Evolutionary conservation across 2,888 invertebrate species (phyloP), one percentile per base, ranked within the genome.

Genomic region (Tenthredo amoena): DNA sequence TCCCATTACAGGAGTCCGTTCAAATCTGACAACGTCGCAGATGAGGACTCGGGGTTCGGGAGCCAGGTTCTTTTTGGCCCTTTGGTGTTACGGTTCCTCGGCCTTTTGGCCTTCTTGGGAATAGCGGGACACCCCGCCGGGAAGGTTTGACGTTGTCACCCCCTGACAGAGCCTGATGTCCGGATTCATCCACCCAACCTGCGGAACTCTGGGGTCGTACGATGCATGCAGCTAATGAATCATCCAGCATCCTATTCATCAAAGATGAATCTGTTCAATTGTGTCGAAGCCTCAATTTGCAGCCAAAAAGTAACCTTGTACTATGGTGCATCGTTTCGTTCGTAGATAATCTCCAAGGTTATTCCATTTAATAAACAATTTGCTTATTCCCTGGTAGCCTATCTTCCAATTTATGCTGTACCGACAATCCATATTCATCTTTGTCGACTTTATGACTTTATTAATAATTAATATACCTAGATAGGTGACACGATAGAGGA

Each of bases 81-180:
- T 58, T 81, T 43, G 74, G 43, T 26, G 43, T 74, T 74, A 43
- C 62, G 62, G 83, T 68, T 71, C 34, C 50, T 26, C 31, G 83
- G 88, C 86, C 88, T 89, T 87, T 72, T 18, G 40, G 43, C 72
- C 72, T 74, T 74, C 72, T 87, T 85, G 87, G 84, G 88, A 87
- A 88, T 88, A 88, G 86, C 71, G 83, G 87, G 89, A 89, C 89
- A 90, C 90, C 93, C 92, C 87, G 91, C 91, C 88, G 92, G 86
- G 92, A 91, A 88, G 91, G 90, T 90, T 90, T 89, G 89, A 90
- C 88, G 90, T 90, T 91, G 90, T 89, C 87, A 87, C 87, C 83
- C 43, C 47, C 47, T 26, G 83, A 68, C 68, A 37, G 68, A 26
- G 68, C 83, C 62, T 10, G 62, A 31, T 47, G 68, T 34, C 37